phyloP scores from a whole-genome alignment of 1,140 invertebrate species.

The Ceratitis capitata region DNA sequence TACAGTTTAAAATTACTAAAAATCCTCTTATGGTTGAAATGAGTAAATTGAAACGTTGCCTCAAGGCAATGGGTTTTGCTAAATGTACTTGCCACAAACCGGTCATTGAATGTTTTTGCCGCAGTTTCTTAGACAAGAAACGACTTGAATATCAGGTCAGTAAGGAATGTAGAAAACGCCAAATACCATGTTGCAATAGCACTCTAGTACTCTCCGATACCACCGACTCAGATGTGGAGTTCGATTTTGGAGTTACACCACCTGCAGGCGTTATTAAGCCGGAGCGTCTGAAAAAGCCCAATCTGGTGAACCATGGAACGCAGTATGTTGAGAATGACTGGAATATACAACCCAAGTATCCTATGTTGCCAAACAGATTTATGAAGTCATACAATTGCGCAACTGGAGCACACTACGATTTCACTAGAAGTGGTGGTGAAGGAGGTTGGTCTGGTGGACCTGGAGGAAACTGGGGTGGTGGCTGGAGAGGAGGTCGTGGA shows the following conservation, averaged over 20 bases:
- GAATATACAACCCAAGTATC: conserved; percentile 48
- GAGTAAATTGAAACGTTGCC: conserved; percentile 52
- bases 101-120: conserved; percentile 54
- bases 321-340: conserved; percentile 60
- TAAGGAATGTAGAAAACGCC: conserved; percentile 47
- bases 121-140: conserved; percentile 60
- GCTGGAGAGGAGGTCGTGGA: neutral
- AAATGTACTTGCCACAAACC: conserved; percentile 58
- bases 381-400: conserved; percentile 44
- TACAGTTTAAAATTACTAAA: conserved; percentile 59
- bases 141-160: conserved; percentile 48
- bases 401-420: conserved; percentile 36
- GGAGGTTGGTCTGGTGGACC: neutral
- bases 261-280: conserved; percentile 59
- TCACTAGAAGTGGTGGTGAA: neutral
- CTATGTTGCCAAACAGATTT: conserved; percentile 50
- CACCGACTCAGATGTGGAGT: conserved; percentile 58
- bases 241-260: conserved; percentile 61
- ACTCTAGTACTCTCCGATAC: conserved; percentile 55
- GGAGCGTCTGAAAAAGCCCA: conserved; percentile 46
- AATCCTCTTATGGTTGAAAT: conserved; percentile 49
- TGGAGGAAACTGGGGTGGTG: neutral
- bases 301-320: conserved; percentile 50
- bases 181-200: conserved; percentile 46
- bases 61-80: conserved; percentile 57